Evolutionary conservation across 2,797 vertebrate species (phyloP), one percentile per base, ranked within the genome.

Genomic region (Tachyglossus aculeatus): DNA sequence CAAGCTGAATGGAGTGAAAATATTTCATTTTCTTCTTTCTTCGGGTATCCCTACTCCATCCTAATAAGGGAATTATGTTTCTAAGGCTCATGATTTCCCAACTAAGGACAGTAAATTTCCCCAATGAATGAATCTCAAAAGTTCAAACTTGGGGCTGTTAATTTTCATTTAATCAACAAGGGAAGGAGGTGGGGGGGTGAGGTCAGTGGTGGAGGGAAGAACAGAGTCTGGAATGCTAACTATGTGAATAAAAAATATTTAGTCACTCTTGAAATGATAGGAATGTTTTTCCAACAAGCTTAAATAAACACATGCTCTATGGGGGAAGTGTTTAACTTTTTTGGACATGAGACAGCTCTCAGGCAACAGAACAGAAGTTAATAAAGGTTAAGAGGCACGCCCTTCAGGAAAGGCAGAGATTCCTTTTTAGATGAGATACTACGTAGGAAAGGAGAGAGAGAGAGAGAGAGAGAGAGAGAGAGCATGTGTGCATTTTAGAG

Each of bases 221-320:
- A 88, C 87, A 86, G 77, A 74, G 85, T 66, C 85, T 90, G 92
- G 91, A 94, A 94, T 94, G 91, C 47, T 1, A 93, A 90, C 90
- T 94, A 94, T 94, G 93, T 88, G 88, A 71, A 89, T 91, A 91
- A 92, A 94, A 94, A 93, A 94, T 91, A 94, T 93, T 91, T 93
- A 93, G 94, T 92, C 92, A 93, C 90, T 92, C 91, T 92, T 92
- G 93, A 94, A 94, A 94, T 94, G 93, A 93, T 92, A 91, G 92
- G 92, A 94, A 94, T 94, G 93, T 94, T 94, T 94, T 94, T 92
- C 90, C 89, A 93, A 88, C 92, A 91, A 92, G 90, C 92, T 93
- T 94, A 93, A 92, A 90, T 92, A 94, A 94, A 94, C 89, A 90
- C 88, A 84, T 84, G 91, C 88, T 89, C 88, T 91, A 88, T 88